These are phyloP conservation scores for Nephrotoma guestfalica DNA, from an alignment of 2,888 invertebrate genomes.

Conservation along the genomic window DNA sequence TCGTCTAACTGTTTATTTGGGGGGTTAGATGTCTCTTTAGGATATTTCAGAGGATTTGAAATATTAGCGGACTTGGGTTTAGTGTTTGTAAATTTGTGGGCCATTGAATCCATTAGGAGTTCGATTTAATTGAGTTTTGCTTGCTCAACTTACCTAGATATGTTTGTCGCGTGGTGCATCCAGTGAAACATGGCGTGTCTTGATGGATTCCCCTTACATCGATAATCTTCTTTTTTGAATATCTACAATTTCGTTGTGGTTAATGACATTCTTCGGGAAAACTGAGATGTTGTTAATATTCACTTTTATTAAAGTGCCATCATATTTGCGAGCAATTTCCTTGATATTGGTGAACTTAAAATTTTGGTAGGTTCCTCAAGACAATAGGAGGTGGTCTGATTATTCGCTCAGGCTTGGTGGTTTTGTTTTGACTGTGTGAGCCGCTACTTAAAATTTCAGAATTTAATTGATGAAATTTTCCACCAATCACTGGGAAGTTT, in stretches of 20 bases:
- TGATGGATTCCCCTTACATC: background rate
- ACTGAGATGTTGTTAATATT: background rate
- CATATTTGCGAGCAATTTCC: background rate
- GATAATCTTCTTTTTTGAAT: background rate
- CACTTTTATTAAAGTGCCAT: background rate
- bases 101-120: background rate
- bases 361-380: background rate
- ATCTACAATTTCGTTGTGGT: background rate
- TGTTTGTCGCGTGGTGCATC: background rate
- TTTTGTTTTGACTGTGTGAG: too few relatives aligned
- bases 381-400: too few relatives aligned
- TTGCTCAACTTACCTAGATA: background rate
- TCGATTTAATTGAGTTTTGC: background rate
- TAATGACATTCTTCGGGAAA: background rate
- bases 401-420: too few relatives aligned
- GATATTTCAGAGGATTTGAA: too few relatives aligned
- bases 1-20: too few relatives aligned
- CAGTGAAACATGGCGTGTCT: background rate
- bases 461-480: too few relatives aligned
- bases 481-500: background rate
- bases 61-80: too few relatives aligned
- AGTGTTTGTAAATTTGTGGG: background rate
- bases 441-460: too few relatives aligned
- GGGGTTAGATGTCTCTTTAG: too few relatives aligned
- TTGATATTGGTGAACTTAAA: background rate